Conservation (phyloP, 2,888 invertebrate genomes). For the Matsumyia berberina region DNA sequence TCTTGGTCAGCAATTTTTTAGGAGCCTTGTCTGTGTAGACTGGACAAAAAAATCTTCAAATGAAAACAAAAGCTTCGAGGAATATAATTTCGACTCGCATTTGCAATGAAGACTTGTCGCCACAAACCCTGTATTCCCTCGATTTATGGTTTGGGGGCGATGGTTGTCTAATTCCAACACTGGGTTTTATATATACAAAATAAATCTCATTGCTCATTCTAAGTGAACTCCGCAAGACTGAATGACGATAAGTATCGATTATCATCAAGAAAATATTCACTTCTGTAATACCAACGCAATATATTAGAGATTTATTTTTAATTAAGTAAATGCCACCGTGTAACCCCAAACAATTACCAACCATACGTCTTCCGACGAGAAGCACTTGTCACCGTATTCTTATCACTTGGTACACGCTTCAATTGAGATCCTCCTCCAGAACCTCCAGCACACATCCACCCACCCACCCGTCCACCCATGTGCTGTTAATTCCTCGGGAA, state of each 20-base stretch:
- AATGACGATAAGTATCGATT: background rate
- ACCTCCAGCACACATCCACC: background rate
- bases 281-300: background rate
- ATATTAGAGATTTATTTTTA: constrained; percentile 14
- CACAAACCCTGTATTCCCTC: no score
- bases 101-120: no score
- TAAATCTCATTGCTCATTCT: no score
- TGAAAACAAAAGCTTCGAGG: no score
- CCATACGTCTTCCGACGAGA: constrained; percentile 1
- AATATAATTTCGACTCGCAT: no score
- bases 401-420: constrained; percentile 24
- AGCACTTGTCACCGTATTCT: background rate
- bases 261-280: background rate
- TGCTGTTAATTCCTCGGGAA: constrained; percentile 34
- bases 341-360: constrained; percentile 11
- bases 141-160: no score
- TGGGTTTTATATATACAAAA: no score
- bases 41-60: no score
- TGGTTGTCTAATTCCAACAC: no score
- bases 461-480: background rate
- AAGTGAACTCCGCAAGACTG: no score
- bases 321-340: constrained; percentile 21
- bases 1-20: no score
- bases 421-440: constrained; percentile 16
- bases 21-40: no score